Base-by-base conservation (phyloP, 1,140 invertebrate species). In the Piezodorus guildinii region DNA sequence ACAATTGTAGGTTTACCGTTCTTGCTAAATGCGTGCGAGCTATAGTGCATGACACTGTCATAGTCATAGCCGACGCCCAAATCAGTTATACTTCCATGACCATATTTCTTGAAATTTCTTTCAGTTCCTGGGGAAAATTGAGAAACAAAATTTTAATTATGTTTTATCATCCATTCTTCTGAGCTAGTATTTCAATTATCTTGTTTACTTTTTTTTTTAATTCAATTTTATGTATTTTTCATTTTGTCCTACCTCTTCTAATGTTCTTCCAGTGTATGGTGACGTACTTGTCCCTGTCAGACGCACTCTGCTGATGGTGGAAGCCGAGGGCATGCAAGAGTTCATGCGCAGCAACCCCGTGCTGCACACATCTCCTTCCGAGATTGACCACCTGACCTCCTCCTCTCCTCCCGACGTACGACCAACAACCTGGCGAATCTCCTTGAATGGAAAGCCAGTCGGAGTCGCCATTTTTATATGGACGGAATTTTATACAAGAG, bases 1-100 rank as follows among this genome's bases (percentile, higher is more conserved):
- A 79, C 74, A 59, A 89, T 87, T 0, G 86, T 89, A 16, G 81
- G 81, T 68, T 81, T 71, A 4, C 83, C 81, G 70, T 90, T 90
- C 51, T 72, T 80, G n/a, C 84, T 85, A 74, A 91, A 91, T 9
- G 87, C 86, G 52, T 80, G 82, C 17, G 80, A 76, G 1, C 84
- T 87, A 70, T 92, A 91, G 72, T 92, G 89, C 87, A 91, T 90
- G 1, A 92, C 83, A 65, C 87, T 90, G 59, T 81, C 80, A 70
- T 85, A 91, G 73, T 91, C 88, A 68, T 88, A 88, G 1, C 52
- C 60, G 8, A 70, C 67, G 16, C 66, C 65, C 61, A 69, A 71
- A 59, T 68, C 67, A 5, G 68, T 66, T 1, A 70, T 62, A 19
- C 62, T 54, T n/a, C 23, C 56, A 15, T 60, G 54, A 44, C 59